Conservation (phyloP, 2,113 vertebrate genomes). For the Cranoglanis bouderius region DNA sequence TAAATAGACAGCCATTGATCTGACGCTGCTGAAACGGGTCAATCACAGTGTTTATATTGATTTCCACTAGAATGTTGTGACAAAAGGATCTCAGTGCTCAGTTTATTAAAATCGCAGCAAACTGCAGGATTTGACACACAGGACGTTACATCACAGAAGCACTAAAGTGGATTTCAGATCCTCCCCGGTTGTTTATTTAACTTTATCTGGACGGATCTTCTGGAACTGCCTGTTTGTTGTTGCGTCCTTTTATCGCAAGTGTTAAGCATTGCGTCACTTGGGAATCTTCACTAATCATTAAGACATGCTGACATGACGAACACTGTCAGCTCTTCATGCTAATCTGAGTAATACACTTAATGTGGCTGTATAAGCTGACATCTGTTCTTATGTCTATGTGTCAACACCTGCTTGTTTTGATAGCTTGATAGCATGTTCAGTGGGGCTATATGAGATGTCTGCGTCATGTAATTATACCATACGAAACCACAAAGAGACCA, state of each 20-base stretch:
- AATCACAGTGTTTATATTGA: background rate
- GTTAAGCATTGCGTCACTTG: background rate
- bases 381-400: background rate
- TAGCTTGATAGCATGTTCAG: background rate
- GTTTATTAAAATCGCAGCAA: background rate
- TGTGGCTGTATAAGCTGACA: background rate
- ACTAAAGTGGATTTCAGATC: background rate
- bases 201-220: background rate
- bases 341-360: background rate
- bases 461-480: background rate
- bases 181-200: background rate
- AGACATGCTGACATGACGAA: background rate
- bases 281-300: background rate
- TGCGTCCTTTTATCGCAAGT: background rate
- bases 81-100: background rate
- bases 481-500: conserved; percentile 18
- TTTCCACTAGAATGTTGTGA: background rate
- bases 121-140: background rate
- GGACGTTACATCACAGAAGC: background rate
- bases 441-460: background rate
- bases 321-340: background rate
- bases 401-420: background rate
- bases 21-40: background rate
- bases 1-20: background rate
- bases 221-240: background rate